Base-by-base conservation (phyloP, 2,113 vertebrate genomes). In the Cyanoderma ruficeps region DNA sequence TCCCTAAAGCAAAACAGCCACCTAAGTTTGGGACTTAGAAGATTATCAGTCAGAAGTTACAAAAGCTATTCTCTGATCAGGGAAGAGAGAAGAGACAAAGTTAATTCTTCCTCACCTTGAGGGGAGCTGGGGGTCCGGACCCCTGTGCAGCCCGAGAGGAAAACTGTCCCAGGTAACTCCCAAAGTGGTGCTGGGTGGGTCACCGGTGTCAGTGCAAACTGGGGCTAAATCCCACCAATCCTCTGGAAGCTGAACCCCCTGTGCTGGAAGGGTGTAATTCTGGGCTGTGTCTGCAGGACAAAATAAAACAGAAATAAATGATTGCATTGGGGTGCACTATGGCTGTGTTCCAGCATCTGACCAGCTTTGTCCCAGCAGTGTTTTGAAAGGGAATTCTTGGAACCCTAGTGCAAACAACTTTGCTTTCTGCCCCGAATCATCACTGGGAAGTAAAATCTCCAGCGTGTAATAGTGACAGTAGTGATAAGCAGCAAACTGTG, bases 1-100 rank as follows among this genome's bases (percentile, higher is more conserved):
- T 93, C 93, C 97, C 96, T 95, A 90, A 71, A 97, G 95, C 93
- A 94, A 97, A 97, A 94, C 91, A 96, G 86, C 90, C 81, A 95
- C 93, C 97, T 95, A 65, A 72, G 31, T 95, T 97, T 70, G 80
- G 84, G 94, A 96, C 61, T 82, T 91, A 77, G 80, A 92, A 83
- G 94, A 94, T 96, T 68, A 87, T 89, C 94, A 96, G 77, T 67
- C 90, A 94, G 83, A 83, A 94, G 75, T 61, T 82, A 72, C 65
- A 83, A 69, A 91, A 93, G 27, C 55, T 49, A 3, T 91, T 92
- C 89, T 96, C 80, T 95, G 91, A 94, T 97, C 79, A 93, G 63
- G 60, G 82, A 94, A 69, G 35, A 95, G 93, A 86, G 91, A 79
- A 94, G 83, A 94, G 49, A 79, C 80, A 67, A 89, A 94, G 75